Percentiles rank a stretch among this genome's conserved stretches.
Evolutionary conservation across 2,888 invertebrate genomes (phyloP).

Genomic region (Zeuzera pyrina): DNA sequence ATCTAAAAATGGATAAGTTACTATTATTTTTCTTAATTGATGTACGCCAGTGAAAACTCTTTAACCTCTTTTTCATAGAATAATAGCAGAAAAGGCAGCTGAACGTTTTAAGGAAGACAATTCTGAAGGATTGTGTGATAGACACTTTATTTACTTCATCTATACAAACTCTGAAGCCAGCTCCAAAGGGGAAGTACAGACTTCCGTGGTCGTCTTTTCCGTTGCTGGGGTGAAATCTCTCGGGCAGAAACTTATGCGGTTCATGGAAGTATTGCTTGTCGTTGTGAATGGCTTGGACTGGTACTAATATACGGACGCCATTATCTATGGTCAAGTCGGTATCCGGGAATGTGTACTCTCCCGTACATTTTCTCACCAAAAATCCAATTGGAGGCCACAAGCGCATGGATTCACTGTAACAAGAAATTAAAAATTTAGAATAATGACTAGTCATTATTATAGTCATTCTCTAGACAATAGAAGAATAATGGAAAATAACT

Average conservation of each 20-base stretch:
- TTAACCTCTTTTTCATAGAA: no score
- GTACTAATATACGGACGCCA: slow-evolving; percentile 43
- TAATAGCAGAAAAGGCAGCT: no score
- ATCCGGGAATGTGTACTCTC: slow-evolving; percentile 53
- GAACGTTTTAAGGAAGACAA: no score
- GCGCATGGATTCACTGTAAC: slow-evolving; percentile 54
- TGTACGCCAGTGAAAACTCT: no score
- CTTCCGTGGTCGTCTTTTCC: slow-evolving; percentile 35
- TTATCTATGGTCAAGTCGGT: slow-evolving; percentile 43
- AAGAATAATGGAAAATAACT: no score
- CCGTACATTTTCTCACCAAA: slow-evolving; percentile 45
- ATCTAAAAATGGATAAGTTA: no score
- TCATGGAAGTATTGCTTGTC: slow-evolving; percentile 50
- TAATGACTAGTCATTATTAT: no score
- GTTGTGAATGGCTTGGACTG: slow-evolving; percentile 50
- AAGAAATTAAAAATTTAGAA: no score
- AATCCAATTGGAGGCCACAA: slow-evolving; percentile 55
- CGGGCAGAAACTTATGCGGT: slow-evolving; percentile 47
- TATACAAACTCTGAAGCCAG: slow-evolving; percentile 57
- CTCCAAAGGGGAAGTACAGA: slow-evolving; percentile 53
- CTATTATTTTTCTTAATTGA: no score
- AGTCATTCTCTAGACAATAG: no score
- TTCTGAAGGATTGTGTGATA: no score
- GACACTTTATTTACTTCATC: no score
- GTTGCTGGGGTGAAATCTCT: slow-evolving; percentile 38